These are phyloP conservation scores for Microcebus griseorufus DNA, from an alignment of 2,113 vertebrate species.

Conservation along the genomic window DNA sequence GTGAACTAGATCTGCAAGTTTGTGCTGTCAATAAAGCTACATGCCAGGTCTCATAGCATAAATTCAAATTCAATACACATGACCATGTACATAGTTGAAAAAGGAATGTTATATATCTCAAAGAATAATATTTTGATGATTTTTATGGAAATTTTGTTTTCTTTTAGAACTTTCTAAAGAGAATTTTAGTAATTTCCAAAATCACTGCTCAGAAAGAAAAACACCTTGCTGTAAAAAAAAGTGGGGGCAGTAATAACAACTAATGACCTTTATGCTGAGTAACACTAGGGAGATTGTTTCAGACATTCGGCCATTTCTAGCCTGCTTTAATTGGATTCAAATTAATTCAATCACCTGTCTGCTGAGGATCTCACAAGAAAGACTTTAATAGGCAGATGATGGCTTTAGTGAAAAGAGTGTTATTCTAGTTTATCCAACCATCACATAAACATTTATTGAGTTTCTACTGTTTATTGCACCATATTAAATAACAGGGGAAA, in stretches of 20 bases:
- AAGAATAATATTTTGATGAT: neutral
- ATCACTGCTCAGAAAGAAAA: conserved; percentile 7
- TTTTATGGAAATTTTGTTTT: neutral
- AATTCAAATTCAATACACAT: neutral
- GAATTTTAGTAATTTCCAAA: conserved; percentile 46
- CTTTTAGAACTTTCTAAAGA: neutral
- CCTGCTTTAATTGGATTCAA: neutral
- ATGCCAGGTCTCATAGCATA: neutral
- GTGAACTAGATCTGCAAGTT: neutral
- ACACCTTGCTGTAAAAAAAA: neutral
- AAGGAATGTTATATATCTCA: neutral
- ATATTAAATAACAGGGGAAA: neutral
- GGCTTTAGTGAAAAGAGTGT: neutral
- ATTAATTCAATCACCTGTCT: neutral
- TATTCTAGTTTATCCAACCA: neutral
- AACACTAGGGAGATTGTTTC: neutral
- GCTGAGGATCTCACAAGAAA: neutral
- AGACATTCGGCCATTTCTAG: neutral
- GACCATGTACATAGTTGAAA: neutral
- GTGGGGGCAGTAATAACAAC: neutral
- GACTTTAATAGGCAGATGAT: neutral
- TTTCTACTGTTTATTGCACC: neutral
- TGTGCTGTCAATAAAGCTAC: conserved; percentile 39
- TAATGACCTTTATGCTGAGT: neutral
- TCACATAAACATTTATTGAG: neutral